phyloP scores from a whole-genome alignment of 2,113 vertebrate genomes.

The Zapus hudsonius region DNA sequence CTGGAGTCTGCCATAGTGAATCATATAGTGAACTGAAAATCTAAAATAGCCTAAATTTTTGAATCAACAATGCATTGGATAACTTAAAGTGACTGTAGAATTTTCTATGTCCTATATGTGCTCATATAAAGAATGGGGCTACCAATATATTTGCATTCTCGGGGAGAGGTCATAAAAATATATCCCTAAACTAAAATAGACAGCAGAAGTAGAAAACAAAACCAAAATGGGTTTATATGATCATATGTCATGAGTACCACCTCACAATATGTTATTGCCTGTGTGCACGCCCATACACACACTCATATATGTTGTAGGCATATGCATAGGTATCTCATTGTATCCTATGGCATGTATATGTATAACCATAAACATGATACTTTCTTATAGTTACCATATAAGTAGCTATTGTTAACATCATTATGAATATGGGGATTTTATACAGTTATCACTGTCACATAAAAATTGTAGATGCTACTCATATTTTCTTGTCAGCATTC shows the following conservation, averaged over 20 bases:
- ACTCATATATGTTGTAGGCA: neutral
- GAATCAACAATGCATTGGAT: neutral
- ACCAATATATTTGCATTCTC: neutral
- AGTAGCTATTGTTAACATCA: neutral
- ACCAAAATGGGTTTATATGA: neutral
- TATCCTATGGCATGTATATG: neutral
- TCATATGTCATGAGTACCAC: neutral
- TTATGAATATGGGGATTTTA: conserved; percentile 1
- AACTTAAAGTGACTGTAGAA: neutral
- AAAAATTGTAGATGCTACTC: neutral
- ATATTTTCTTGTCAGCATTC: conserved; percentile 47
- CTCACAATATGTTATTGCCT: neutral
- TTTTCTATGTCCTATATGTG: neutral
- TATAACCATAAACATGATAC: no score
- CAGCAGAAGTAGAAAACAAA: neutral
- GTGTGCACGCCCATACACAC: neutral
- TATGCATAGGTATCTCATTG: neutral
- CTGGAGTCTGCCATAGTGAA: neutral
- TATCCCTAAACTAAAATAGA: neutral
- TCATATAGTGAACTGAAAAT: neutral
- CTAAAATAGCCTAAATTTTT: neutral
- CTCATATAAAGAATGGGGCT: neutral
- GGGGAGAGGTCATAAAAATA: neutral
- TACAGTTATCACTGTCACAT: neutral
- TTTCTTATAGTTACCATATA: conserved; percentile 37